These are phyloP conservation scores for Baccha elongata DNA, from an alignment of 2,888 invertebrate genomes.

Conservation along the genomic window DNA sequence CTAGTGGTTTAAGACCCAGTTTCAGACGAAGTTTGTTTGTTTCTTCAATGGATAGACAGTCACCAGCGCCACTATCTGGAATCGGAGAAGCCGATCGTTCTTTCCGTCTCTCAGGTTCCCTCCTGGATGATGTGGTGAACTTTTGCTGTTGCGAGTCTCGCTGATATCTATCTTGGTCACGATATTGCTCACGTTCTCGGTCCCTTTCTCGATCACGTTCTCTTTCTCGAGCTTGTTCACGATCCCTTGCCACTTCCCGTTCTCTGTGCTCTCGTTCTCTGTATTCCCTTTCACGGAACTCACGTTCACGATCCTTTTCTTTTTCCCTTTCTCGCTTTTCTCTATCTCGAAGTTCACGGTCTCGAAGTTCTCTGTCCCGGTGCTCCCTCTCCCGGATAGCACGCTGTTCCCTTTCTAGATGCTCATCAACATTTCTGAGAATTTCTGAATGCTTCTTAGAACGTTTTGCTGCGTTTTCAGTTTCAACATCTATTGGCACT, in stretches of 20 bases:
- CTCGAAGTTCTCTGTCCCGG: constrained; percentile 51
- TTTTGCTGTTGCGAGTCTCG: constrained; percentile 68
- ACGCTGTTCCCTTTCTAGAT: constrained; percentile 65
- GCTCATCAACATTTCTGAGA: constrained; percentile 15
- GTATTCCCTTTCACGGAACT: too few relatives aligned
- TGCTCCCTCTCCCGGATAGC: constrained; percentile 72
- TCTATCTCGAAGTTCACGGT: constrained; percentile 42
- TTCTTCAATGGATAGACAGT: constrained; percentile 90
- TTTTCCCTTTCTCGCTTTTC: constrained; percentile 45
- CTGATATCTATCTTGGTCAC: constrained; percentile 57
- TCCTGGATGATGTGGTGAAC: constrained; percentile 51
- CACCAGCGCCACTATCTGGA: constrained; percentile 82
- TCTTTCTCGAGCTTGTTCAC: constrained; percentile 64
- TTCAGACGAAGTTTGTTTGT: constrained; percentile 95
- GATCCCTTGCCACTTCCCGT: constrained; percentile 65
- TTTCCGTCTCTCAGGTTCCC: constrained; percentile 49
- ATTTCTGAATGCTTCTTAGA: constrained; percentile 4
- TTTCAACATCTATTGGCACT: constrained; percentile 79
- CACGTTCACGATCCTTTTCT: constrained; percentile 57
- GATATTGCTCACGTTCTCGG: constrained; percentile 58
- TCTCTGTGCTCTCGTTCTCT: constrained; percentile 66
- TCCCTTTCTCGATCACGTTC: constrained; percentile 68
- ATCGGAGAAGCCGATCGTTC: constrained; percentile 79
- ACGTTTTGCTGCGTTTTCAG: background rate
- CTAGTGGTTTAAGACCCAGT: constrained; percentile 95